Conservation (phyloP, 2,888 invertebrate genomes). For the Deilephila elpenor region DNA sequence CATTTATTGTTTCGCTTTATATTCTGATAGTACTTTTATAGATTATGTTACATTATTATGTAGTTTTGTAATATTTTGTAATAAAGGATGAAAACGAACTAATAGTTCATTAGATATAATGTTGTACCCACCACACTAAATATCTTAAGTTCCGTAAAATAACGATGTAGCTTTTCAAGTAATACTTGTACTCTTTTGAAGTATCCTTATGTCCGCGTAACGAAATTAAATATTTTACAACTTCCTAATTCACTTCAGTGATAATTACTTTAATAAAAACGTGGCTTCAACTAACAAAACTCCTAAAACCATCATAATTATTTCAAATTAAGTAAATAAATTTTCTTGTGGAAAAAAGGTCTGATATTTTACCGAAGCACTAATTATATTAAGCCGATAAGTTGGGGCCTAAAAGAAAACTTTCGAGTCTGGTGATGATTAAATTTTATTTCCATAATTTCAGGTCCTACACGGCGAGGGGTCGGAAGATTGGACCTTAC, state of each 20-base stretch:
- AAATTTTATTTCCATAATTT: slow-evolving; percentile 32
- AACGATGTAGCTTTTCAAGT: too few species aligned
- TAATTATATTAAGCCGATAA: slow-evolving; percentile 5
- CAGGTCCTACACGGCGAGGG: slow-evolving; percentile 93
- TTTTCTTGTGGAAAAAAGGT: neutral
- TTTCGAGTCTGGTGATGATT: neutral
- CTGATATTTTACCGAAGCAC: neutral
- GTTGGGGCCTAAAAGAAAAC: neutral
- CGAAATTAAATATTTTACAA: too few species aligned
- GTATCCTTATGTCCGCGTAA: too few species aligned
- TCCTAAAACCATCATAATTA: neutral
- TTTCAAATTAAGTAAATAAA: neutral
- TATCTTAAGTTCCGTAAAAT: too few species aligned
- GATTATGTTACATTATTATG: too few species aligned
- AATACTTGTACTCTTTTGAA: too few species aligned
- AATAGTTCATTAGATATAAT: too few species aligned
- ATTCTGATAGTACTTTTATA: neutral
- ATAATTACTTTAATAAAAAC: too few species aligned
- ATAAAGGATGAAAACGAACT: too few species aligned
- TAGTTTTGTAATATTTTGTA: too few species aligned
- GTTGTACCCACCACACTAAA: too few species aligned
- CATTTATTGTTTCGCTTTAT: neutral
- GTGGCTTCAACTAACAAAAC: neutral
- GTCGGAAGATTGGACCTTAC: slow-evolving; percentile 96
- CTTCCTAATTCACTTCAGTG: too few species aligned